These are phyloP conservation scores for Melinaea menophilus DNA, from an alignment of 2,888 invertebrate genomes.

Conservation along the genomic window DNA sequence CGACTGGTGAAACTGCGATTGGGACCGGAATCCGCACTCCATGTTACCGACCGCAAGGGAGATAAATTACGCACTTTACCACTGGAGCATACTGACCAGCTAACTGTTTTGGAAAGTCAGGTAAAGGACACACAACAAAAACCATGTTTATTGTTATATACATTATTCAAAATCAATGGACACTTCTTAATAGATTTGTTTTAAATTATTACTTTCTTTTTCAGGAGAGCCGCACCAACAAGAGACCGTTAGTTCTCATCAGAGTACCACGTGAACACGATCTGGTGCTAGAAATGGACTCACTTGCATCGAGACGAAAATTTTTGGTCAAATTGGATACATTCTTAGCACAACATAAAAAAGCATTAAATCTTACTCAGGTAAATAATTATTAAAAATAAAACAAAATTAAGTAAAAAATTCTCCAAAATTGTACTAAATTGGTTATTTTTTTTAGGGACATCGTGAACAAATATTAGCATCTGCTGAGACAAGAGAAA, in stretches of 20 bases:
- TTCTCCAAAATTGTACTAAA: too few relatives aligned
- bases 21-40: constrained; percentile 91
- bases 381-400: constrained; percentile 54
- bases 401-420: background rate
- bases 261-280: constrained; percentile 94
- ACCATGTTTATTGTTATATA: too few relatives aligned
- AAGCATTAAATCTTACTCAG: constrained; percentile 85
- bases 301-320: constrained; percentile 87
- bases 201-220: background rate
- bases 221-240: constrained; percentile 81
- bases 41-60: constrained; percentile 93
- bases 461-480: constrained; percentile 91
- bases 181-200: too few relatives aligned
- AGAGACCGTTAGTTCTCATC: constrained; percentile 88
- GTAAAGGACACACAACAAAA: constrained; percentile 56
- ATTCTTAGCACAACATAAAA: constrained; percentile 89
- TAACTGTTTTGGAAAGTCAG: constrained; percentile 94
- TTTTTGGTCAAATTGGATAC: constrained; percentile 92
- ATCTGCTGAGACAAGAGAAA: constrained; percentile 94
- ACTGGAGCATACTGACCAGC: constrained; percentile 84
- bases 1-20: constrained; percentile 92
- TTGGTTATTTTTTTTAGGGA: constrained; percentile 54
- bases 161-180: too few relatives aligned
- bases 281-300: constrained; percentile 93
- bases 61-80: constrained; percentile 91